These are phyloP conservation scores for Tetrao urogallus DNA, from an alignment of 2,113 vertebrate genomes.

Conservation along the genomic window DNA sequence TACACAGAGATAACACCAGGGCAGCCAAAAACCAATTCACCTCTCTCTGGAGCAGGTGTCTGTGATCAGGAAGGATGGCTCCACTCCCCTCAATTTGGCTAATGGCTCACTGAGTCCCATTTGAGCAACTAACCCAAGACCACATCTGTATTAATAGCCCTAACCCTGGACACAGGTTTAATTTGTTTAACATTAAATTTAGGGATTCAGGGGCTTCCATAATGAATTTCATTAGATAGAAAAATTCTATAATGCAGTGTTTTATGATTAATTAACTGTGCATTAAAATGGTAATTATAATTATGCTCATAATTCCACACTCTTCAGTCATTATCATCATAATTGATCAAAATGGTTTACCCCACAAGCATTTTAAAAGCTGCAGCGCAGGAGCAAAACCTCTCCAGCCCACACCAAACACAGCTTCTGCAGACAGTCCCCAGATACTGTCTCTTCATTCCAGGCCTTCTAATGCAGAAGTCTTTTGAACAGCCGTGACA, in stretches of 20 bases:
- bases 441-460: neutral
- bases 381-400: neutral
- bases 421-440: neutral
- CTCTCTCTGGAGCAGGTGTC: neutral
- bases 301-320: slow-evolving; percentile 73
- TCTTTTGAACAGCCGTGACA: neutral
- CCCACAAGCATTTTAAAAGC: slow-evolving; percentile 45
- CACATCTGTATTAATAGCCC: slow-evolving; percentile 34
- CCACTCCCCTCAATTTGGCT: neutral
- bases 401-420: neutral
- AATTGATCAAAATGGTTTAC: slow-evolving; percentile 73
- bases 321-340: slow-evolving; percentile 40
- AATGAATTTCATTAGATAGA: slow-evolving; percentile 74
- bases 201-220: slow-evolving; percentile 47
- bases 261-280: slow-evolving; percentile 78
- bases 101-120: neutral
- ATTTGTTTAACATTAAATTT: slow-evolving; percentile 70
- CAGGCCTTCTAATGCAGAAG: neutral
- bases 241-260: slow-evolving; percentile 59
- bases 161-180: slow-evolving; percentile 42
- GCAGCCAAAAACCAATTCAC: neutral
- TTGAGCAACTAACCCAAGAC: slow-evolving; percentile 22
- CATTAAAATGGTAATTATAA: slow-evolving; percentile 77
- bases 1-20: neutral
- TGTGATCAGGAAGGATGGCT: neutral